Conservation (phyloP, 2,797 vertebrate genomes). For the Lagodon rhomboides region DNA sequence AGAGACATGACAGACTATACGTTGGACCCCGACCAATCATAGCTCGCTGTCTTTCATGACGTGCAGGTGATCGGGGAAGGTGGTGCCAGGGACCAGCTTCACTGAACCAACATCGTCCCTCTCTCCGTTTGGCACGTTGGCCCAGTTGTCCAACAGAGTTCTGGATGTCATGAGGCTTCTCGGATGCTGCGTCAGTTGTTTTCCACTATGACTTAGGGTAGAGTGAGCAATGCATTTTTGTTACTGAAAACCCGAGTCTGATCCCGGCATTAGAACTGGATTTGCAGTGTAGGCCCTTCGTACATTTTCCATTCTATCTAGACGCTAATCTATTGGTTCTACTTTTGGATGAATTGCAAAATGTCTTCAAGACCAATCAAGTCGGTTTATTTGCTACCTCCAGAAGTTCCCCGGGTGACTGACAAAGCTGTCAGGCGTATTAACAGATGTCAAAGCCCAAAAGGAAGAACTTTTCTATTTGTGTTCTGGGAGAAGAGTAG, state of each 20-base stretch:
- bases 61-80: not conserved
- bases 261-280: conserved; percentile 14
- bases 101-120: not conserved
- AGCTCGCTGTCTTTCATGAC: not conserved
- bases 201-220: not conserved
- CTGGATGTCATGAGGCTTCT: not conserved
- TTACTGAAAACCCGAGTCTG: not conserved
- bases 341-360: conserved; percentile 4
- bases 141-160: not conserved
- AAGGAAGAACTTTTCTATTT: not conserved
- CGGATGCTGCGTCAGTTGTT: not conserved
- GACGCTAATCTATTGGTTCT: not conserved
- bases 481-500: not conserved
- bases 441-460: not conserved
- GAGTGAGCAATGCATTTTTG: not conserved
- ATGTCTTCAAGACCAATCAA: conserved; percentile 7
- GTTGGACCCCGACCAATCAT: not conserved
- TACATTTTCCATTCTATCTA: conserved; percentile 2
- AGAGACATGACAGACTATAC: not conserved
- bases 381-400: not conserved
- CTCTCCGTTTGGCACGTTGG: not conserved
- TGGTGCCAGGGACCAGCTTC: not conserved
- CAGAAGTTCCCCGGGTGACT: not conserved
- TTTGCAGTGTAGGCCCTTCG: not conserved
- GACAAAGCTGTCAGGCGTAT: not conserved